Evolutionary conservation across 1,140 invertebrate genomes (phyloP).

Genomic region (Drosophila nannoptera): DNA sequence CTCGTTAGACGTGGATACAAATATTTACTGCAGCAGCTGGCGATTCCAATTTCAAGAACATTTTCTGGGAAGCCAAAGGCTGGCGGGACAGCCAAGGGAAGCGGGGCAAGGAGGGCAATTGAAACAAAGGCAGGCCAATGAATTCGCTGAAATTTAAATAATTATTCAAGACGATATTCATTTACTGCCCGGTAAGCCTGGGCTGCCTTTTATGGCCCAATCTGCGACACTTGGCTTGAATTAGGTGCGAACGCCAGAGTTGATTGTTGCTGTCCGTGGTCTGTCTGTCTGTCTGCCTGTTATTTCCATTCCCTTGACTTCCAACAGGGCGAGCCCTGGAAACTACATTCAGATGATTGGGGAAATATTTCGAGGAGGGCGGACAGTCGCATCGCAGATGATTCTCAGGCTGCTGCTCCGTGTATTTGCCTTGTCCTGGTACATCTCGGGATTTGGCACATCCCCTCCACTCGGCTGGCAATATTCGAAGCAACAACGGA

Average conservation of each 20-base stretch:
- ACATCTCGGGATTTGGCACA: conserved; percentile 19
- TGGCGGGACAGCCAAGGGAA: conserved; percentile 1
- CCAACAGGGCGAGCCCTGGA: neutral
- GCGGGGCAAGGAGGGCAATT: conserved; percentile 9
- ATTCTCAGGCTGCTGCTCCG: conserved; percentile 3
- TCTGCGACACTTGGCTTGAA: conserved; percentile 14
- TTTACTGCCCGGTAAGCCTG: conserved; percentile 6
- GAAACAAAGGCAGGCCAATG: conserved; percentile 18
- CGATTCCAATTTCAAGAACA: neutral
- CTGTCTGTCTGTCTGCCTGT: neutral
- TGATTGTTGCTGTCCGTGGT: neutral
- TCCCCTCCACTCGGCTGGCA: conserved; percentile 3
- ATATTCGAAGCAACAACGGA: conserved; percentile 47
- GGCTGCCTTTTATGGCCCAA: conserved; percentile 12
- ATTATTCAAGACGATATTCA: conserved; percentile 20
- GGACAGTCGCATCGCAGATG: neutral
- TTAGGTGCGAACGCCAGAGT: conserved; percentile 5
- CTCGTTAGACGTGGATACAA: neutral
- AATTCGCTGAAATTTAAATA: conserved; percentile 27
- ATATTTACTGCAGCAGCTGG: neutral
- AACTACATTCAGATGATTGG: neutral
- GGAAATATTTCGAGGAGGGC: conserved; percentile 2
- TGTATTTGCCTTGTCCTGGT: conserved; percentile 8
- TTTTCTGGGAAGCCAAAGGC: neutral
- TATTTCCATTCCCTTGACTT: conserved; percentile 1